Base-by-base conservation (phyloP, 2,888 invertebrate genomes). In the Troglohyphantes excavatus region DNA sequence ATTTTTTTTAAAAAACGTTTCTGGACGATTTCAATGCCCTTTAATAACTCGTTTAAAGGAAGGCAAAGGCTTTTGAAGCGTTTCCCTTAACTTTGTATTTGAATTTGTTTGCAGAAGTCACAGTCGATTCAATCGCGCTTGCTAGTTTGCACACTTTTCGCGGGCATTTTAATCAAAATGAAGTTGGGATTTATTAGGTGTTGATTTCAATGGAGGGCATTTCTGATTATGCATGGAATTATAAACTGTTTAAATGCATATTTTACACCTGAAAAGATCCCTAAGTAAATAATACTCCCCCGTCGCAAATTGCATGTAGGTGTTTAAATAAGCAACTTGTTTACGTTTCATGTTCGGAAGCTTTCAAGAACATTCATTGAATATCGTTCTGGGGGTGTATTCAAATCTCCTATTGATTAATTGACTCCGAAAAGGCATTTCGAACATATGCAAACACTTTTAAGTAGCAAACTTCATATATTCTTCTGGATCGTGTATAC, bases 31-130 rank as follows among this genome's bases (percentile, higher is more conserved):
- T 53, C n/a, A 59, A 73, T 39, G 53, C 33, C 67, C 75, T 88
- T 81, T 88, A 88, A 88, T 88, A 88, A 87, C 46, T 81, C 43
- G 39, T 29, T 65, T 26, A 73, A 72, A 81, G 73, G 61, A 39
- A n/a, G n/a, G 43, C 39, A 0, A n/a, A 17, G 17, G 13, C 53
- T 26, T 21, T 59, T 76, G n/a, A 82, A 81, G 46, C 33, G 65
- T n/a, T 29, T 26, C 73, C 33, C 59, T 21, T 43, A 26, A 13
- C 46, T 17, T 39, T 43, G 65, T 43, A 26, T n/a, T n/a, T n/a
- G 33, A 65, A 81, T 23, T 87, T 88, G 70, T 88, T 88, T 88
- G 75, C 88, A 76, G 68, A 87, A 27, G 53, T 73, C 46, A 27
- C 43, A 61, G 29, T 75, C 63, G 78, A 78, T 61, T 21, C 61